These are phyloP conservation scores for Lindbergichthys nudifrons DNA, from an alignment of 2,797 vertebrate species.

Conservation along the genomic window DNA sequence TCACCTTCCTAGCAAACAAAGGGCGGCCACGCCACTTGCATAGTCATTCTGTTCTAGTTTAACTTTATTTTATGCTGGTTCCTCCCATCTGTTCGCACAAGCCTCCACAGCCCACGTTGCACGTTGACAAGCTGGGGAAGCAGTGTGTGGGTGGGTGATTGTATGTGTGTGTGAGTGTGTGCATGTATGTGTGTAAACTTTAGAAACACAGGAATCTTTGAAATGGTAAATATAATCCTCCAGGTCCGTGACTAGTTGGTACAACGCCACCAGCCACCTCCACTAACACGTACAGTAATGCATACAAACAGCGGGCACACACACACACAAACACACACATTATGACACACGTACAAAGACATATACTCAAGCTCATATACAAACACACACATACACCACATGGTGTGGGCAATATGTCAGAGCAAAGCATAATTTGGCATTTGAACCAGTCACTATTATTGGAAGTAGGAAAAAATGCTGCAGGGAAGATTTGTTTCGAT, in stretches of 20 bases:
- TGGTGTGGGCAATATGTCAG: constrained; percentile 87
- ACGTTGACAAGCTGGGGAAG: constrained; percentile 85
- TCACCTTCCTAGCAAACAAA: constrained; percentile 99
- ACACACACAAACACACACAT: constrained; percentile 30
- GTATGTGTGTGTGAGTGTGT: constrained; percentile 73
- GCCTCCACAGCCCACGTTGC: constrained; percentile 86
- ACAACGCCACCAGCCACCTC: constrained; percentile 82
- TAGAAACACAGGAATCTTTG: constrained; percentile 85
- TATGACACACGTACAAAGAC: constrained; percentile 49
- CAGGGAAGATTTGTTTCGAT: constrained; percentile 79
- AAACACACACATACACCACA: constrained; percentile 75
- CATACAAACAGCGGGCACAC: constrained; percentile 72
- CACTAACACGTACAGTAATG: constrained; percentile 77
- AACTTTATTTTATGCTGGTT: constrained; percentile 90
- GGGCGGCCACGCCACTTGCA: constrained; percentile 91
- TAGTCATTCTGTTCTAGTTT: constrained; percentile 94
- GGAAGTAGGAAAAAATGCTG: constrained; percentile 79
- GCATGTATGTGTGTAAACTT: constrained; percentile 83
- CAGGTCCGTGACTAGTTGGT: constrained; percentile 85
- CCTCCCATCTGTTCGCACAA: constrained; percentile 89
- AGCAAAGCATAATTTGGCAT: constrained; percentile 86
- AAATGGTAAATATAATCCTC: constrained; percentile 86
- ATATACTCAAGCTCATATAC: constrained; percentile 59
- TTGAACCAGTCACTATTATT: constrained; percentile 86
- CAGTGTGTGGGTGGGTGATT: constrained; percentile 85